Conservation (phyloP, 2,113 vertebrate species). For the Aptenodytes forsteri region DNA sequence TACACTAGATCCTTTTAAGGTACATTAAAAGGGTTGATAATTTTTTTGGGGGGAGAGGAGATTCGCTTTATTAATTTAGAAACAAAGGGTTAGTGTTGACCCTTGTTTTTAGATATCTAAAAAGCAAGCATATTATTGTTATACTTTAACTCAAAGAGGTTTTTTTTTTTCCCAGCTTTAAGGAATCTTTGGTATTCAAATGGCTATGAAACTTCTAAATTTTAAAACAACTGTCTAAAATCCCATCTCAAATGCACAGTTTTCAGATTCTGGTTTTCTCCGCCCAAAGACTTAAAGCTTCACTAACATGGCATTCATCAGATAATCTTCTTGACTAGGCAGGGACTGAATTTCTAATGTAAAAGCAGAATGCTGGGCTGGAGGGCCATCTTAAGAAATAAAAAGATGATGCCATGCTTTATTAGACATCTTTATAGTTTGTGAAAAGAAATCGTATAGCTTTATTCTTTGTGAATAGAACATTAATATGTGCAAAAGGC, state of each 20-base stretch:
- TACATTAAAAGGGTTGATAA: background rate
- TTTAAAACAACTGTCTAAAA: background rate
- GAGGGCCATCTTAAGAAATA: background rate
- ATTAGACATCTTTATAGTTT: background rate
- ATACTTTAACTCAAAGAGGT: background rate
- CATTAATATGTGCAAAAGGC: background rate
- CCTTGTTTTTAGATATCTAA: background rate
- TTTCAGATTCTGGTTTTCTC: background rate
- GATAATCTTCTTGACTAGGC: background rate
- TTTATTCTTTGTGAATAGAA: background rate
- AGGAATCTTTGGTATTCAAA: background rate
- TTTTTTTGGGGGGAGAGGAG: fast-evolving
- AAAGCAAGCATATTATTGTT: background rate
- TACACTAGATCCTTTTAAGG: background rate
- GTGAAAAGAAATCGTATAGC: background rate
- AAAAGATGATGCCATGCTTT: background rate
- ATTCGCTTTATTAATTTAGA: background rate
- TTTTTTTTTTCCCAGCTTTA: background rate
- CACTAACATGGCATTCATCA: background rate
- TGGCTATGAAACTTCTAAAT: background rate
- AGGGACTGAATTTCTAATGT: background rate
- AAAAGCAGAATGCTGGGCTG: background rate
- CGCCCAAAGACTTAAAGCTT: background rate
- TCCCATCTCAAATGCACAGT: background rate
- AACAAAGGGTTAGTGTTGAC: background rate